phyloP scores from a whole-genome alignment of 2,113 vertebrate genomes.

The Pogonocichla stellata region DNA sequence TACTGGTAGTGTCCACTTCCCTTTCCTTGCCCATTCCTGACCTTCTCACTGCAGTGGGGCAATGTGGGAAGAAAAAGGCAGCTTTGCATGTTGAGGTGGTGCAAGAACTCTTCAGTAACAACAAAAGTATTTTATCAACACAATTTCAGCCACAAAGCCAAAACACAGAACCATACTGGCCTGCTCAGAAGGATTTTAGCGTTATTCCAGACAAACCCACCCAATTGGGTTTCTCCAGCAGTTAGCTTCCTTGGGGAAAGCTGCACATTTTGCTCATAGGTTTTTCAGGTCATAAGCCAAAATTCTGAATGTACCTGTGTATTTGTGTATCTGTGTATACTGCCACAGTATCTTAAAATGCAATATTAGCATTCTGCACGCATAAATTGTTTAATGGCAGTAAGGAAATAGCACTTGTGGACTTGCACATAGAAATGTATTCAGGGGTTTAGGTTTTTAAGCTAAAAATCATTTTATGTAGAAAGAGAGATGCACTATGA shows the following conservation, averaged over 20 bases:
- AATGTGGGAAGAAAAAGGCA: background rate
- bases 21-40: background rate
- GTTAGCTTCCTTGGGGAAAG: background rate
- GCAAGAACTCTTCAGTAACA: background rate
- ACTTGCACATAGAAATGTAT: background rate
- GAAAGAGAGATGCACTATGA: background rate
- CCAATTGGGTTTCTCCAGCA: background rate
- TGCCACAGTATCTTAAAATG: background rate
- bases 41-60: background rate
- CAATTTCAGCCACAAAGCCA: background rate
- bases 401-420: background rate
- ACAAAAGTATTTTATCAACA: background rate
- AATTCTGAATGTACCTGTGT: background rate
- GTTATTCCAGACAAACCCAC: background rate
- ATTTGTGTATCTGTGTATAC: background rate
- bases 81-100: background rate
- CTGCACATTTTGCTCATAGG: background rate
- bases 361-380: background rate
- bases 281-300: background rate
- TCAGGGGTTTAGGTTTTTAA: background rate
- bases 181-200: background rate
- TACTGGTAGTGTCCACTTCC: background rate
- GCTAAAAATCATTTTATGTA: background rate
- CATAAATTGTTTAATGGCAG: background rate
- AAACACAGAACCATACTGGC: background rate